Percentiles rank a stretch among this genome's conserved stretches.
phyloP scores from a whole-genome alignment of 2,888 invertebrate species.

The Euplexia lucipara region DNA sequence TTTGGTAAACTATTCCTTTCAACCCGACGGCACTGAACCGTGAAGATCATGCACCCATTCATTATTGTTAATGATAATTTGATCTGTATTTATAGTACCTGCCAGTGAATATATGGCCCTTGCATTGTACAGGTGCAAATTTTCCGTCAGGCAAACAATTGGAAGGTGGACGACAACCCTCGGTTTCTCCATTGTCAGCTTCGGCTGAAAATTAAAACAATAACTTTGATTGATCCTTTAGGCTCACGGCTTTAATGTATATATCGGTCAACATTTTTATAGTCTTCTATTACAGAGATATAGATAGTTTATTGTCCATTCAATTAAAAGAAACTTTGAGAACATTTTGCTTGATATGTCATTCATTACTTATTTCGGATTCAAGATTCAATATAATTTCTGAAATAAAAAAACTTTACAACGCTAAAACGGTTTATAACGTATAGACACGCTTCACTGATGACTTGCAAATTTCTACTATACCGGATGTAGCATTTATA shows the following conservation, averaged over 20 bases:
- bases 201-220: conserved; percentile 18
- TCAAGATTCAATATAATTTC: conserved; percentile 24
- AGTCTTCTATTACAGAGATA: no score
- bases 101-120: conserved; percentile 91
- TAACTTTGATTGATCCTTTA: no score
- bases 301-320: neutral
- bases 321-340: neutral
- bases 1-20: neutral
- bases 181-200: conserved; percentile 32
- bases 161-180: conserved; percentile 73
- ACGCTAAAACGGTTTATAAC: conserved; percentile 40
- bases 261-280: neutral
- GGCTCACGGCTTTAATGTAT: no score
- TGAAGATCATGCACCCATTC: conserved; percentile 2
- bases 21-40: neutral
- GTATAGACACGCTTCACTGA: conserved; percentile 41
- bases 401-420: no score
- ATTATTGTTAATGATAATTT: conserved; percentile 17
- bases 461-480: conserved; percentile 43
- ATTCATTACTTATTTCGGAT: neutral
- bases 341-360: no score
- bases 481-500: conserved; percentile 22
- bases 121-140: conserved; percentile 92
- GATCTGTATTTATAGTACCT: conserved; percentile 79
- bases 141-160: conserved; percentile 90